These are phyloP conservation scores for Pogonomyrmex barbatus DNA, from an alignment of 1,140 invertebrate species.

Conservation along the genomic window DNA sequence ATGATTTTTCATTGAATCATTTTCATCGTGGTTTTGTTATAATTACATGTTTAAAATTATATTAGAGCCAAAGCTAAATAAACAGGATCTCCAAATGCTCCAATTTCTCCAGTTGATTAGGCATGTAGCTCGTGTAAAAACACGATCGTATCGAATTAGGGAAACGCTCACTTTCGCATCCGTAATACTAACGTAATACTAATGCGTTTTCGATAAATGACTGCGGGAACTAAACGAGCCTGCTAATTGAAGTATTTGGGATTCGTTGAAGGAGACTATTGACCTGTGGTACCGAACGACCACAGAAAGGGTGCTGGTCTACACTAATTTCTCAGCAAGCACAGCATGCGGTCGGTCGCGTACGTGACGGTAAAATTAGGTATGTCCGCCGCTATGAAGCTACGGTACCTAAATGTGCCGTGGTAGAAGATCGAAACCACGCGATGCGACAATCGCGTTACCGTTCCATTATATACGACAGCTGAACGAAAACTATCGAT, in stretches of 20 bases:
- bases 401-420: slow-evolving; percentile 35
- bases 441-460: slow-evolving; percentile 50
- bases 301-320: slow-evolving; percentile 30
- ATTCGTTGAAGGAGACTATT: slow-evolving; percentile 27
- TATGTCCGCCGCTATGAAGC: slow-evolving; percentile 41
- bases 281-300: background rate
- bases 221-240: background rate
- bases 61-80: background rate
- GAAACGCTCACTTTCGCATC: background rate
- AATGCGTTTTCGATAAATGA: background rate
- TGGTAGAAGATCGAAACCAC: slow-evolving; percentile 64
- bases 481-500: slow-evolving; percentile 38
- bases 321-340: slow-evolving; percentile 53
- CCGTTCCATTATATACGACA: slow-evolving; percentile 49
- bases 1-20: background rate
- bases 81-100: background rate
- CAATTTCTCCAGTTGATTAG: background rate
- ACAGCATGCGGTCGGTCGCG: slow-evolving; percentile 37
- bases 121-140: background rate
- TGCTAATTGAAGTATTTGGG: slow-evolving; percentile 39
- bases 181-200: background rate
- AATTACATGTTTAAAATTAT: background rate
- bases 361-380: slow-evolving; percentile 49
- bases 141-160: background rate
- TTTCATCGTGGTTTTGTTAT: background rate